phyloP scores from a whole-genome alignment of 2,797 vertebrate genomes.

The Hirundo rustica region DNA sequence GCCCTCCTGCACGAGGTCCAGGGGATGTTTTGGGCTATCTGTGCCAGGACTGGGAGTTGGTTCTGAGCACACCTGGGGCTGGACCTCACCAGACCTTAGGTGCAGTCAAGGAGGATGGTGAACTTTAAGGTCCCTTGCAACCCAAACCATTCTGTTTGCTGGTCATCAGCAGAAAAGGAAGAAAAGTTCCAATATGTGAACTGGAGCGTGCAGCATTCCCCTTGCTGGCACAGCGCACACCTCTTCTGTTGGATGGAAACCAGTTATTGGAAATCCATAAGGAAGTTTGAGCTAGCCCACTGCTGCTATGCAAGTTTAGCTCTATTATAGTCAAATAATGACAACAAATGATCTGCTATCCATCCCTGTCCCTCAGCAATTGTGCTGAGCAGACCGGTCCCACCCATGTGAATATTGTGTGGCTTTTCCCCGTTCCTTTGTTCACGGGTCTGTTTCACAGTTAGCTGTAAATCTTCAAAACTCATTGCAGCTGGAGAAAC shows the following conservation, averaged over 20 bases:
- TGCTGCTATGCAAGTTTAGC: background rate
- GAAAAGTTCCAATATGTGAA: accelerated
- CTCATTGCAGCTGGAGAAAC: background rate
- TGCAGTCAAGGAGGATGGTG: background rate
- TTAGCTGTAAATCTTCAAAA: background rate
- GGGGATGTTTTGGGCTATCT: accelerated
- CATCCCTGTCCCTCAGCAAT: background rate
- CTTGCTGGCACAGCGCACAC: background rate
- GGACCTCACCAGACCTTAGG: background rate
- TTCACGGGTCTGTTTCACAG: background rate
- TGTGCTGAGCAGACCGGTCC: background rate
- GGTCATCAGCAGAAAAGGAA: background rate
- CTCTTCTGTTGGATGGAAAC: background rate
- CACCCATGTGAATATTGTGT: background rate
- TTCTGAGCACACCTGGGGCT: background rate
- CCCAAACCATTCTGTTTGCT: background rate
- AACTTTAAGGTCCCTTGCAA: background rate
- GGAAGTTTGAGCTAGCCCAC: background rate
- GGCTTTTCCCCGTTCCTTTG: background rate
- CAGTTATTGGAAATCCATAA: background rate
- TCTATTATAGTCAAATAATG: background rate
- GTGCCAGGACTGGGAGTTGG: background rate
- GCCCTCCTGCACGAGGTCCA: background rate
- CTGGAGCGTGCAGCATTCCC: background rate
- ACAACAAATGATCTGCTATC: background rate